A percentile compares a stretch with the other conserved stretches of the same genome.
Conservation (phyloP, 53 echinoderm and acorn worm species). For the Paracentrotus lividus region DNA sequence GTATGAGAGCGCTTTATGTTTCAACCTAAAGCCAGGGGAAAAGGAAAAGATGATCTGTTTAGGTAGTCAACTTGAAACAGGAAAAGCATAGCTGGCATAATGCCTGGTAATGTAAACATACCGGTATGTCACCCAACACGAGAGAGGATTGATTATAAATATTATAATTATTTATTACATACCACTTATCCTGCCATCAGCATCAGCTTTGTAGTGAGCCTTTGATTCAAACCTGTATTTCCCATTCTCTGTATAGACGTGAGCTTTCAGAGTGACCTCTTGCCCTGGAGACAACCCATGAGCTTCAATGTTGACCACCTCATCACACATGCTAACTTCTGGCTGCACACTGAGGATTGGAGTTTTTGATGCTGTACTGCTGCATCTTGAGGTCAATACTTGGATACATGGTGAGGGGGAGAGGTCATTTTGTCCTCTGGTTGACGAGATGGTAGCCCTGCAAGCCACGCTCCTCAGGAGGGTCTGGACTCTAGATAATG, state of each 20-base stretch:
- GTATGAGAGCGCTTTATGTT: too few relatives aligned
- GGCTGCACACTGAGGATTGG: conserved; percentile 22
- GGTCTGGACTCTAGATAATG: conserved; percentile 20
- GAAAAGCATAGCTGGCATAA: too few relatives aligned
- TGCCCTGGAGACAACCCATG: conserved; percentile 34
- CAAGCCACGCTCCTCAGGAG: background rate
- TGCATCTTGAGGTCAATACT: background rate
- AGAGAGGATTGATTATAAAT: too few relatives aligned
- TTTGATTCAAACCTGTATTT: conserved; percentile 44
- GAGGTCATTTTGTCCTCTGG: background rate
- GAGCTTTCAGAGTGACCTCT: conserved; percentile 47
- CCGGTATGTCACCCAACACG: too few relatives aligned
- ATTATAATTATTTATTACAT: too few relatives aligned
- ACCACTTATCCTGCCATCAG: conserved; percentile 24
- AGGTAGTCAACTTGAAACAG: too few relatives aligned
- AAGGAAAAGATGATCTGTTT: too few relatives aligned
- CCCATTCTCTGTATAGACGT: conserved; percentile 48
- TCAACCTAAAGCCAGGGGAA: too few relatives aligned
- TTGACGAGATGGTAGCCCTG: background rate
- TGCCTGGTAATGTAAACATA: too few relatives aligned
- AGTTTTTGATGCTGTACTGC: background rate
- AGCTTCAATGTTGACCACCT: conserved; percentile 44
- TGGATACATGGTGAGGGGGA: background rate
- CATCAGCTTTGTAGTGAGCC: conserved; percentile 58
- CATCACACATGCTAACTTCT: conserved; percentile 41